Conservation (phyloP, 2,888 invertebrate genomes). For the Drosophila kanekoi region DNA sequence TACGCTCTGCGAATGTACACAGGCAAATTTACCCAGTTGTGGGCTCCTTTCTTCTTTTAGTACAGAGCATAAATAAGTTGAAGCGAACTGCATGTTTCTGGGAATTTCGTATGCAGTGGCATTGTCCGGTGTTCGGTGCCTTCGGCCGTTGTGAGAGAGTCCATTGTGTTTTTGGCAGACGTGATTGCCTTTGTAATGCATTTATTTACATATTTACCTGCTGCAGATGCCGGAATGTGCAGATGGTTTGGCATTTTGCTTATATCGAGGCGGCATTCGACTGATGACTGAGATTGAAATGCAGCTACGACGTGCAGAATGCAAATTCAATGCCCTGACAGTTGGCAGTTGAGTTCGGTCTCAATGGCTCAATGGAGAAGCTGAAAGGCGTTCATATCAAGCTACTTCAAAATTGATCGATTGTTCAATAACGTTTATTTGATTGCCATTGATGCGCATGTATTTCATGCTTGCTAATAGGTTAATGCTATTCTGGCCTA, state of each 20-base stretch:
- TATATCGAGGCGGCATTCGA: conserved; percentile 26
- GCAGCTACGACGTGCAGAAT: conserved; percentile 38
- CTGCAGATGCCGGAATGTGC: conserved; percentile 21
- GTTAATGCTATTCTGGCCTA: neutral
- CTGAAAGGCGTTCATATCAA: neutral
- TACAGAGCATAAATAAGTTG: neutral
- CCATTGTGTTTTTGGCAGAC: conserved; percentile 36
- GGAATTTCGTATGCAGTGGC: conserved; percentile 54
- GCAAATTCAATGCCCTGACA: conserved; percentile 56
- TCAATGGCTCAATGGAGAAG: neutral
- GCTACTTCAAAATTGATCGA: conserved; percentile 22
- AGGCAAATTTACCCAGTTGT: neutral
- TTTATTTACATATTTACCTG: conserved; percentile 78
- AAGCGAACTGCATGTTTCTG: neutral
- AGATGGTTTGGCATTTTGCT: conserved; percentile 39
- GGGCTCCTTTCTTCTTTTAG: neutral
- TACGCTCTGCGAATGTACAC: too few relatives aligned
- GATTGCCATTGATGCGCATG: neutral
- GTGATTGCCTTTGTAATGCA: conserved; percentile 67
- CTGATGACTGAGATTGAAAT: conserved; percentile 42
- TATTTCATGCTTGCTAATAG: neutral
- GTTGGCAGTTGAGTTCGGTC: conserved; percentile 42
- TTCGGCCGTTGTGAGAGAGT: neutral
- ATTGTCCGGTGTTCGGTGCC: conserved; percentile 11
- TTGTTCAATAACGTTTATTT: conserved; percentile 19